Conservation (phyloP, 2,888 invertebrate species). For the Ariolimax columbianus region DNA sequence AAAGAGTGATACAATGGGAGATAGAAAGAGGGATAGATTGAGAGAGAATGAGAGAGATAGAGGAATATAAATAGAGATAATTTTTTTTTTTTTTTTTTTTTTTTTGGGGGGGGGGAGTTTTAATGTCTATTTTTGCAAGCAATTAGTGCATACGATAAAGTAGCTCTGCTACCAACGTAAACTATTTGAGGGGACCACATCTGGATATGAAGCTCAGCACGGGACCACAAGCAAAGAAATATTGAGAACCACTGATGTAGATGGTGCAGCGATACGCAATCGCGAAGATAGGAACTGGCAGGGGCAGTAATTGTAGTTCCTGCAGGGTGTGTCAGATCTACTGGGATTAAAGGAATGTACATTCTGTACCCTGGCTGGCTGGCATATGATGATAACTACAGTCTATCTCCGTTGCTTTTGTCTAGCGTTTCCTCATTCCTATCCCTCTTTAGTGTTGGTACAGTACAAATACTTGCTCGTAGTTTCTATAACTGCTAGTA, state of each 20-base stretch:
- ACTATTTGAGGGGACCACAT: too few relatives aligned
- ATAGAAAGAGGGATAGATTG: too few relatives aligned
- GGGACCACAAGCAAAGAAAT: not conserved
- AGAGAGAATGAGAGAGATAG: too few relatives aligned
- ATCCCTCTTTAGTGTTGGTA: not conserved
- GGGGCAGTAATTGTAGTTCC: not conserved
- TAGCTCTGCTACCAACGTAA: too few relatives aligned
- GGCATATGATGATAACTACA: conserved; percentile 19
- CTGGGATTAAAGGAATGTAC: conserved; percentile 35
- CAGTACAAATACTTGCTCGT: not conserved
- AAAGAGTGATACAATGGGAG: too few relatives aligned
- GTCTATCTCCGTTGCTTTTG: conserved; percentile 4
- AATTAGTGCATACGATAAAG: too few relatives aligned
- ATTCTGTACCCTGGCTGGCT: not conserved
- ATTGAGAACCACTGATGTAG: not conserved
- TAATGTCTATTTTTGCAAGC: too few relatives aligned
- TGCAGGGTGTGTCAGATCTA: conserved; percentile 1
- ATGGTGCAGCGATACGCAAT: not conserved
- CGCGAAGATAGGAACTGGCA: conserved; percentile 21
- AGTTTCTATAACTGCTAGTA: not conserved
- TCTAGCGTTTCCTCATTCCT: not conserved
- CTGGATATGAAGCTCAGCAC: not conserved
- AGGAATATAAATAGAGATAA: too few relatives aligned
- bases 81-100: too few relatives aligned
- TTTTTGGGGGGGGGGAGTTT: too few relatives aligned